phyloP scores from a whole-genome alignment of 2,888 invertebrate genomes.

The Prosapia bicincta region DNA sequence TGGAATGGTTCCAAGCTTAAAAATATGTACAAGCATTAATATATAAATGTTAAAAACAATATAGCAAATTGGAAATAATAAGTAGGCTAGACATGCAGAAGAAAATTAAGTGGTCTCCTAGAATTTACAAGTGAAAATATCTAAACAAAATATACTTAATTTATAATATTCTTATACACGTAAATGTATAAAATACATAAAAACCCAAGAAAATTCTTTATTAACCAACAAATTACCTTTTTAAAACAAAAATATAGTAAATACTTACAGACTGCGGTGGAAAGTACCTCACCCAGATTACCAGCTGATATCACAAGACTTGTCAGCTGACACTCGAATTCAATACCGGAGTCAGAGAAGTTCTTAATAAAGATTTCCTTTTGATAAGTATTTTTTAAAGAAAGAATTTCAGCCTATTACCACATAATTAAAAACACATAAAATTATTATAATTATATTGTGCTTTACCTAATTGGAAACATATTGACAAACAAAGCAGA shows the following conservation, averaged over 20 bases:
- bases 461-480: no score
- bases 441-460: no score
- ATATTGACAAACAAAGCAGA: no score
- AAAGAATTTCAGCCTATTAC: no score
- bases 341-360: slow-evolving; percentile 14
- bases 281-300: slow-evolving; percentile 35
- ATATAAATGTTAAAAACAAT: no score
- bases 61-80: no score
- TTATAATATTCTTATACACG: no score
- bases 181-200: neutral
- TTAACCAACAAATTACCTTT: neutral
- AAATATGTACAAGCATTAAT: no score
- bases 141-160: neutral
- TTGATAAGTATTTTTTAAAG: no score
- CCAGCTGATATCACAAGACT: slow-evolving; percentile 38
- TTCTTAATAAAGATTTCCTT: no score
- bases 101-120: neutral
- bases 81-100: neutral
- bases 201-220: neutral
- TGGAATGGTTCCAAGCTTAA: no score
- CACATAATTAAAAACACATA: no score
- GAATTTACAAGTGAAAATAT: neutral
- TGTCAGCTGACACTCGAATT: slow-evolving; percentile 35
- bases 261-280: slow-evolving; percentile 26
- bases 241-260: neutral